Base-by-base conservation (phyloP, 2,797 vertebrate genomes). In the Yasuhikotakia modesta region DNA sequence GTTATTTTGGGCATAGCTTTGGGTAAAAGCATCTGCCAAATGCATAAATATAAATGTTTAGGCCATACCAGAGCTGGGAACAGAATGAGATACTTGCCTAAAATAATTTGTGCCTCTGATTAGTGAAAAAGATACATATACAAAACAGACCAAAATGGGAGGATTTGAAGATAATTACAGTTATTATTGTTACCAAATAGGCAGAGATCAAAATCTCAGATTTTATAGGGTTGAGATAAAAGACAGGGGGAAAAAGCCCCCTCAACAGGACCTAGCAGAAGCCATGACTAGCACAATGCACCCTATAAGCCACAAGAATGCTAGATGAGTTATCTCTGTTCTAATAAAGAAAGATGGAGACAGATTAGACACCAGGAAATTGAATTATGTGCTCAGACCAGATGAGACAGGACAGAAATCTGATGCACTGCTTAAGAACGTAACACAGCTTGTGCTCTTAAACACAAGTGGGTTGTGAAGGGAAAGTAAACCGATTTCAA, bases 331-430 rank as follows among this genome's bases (percentile, higher is more conserved):
- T 19, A 39, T 67, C 17, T 19, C 21, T 67, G 35, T 58, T 2
- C 2, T 43, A 5, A 53, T 57, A 6, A 17, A 6, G 19, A 13
- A 14, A 43, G 32, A 1, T 55, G 19, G 53, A 68, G 24, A 68
- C 74, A 60, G 13, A n/a, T 55, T 53, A 69, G 75, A 70, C 43
- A 52, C 43, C 24, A 50, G 43, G 27, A 69, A 61, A 61, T 69
- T 69, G 55, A 77, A 69, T 76, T 76, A 76, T 61, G 45, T 60
- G 13, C 45, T 69, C 16, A 69, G 65, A 52, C 14, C 27, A 68
- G 32, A 61, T 10, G 10, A 69, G 75, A 39, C 16, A 4, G 43
- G 55, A 32, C 43, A 27, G 55, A 69, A 77, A 69, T 50, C 74
- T 61, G 55, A 69, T 61, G 65, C 43, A 61, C 27, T 69, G 24